Base-by-base conservation (phyloP, 2,797 vertebrate genomes). In the Neomorphus geoffroyi region DNA sequence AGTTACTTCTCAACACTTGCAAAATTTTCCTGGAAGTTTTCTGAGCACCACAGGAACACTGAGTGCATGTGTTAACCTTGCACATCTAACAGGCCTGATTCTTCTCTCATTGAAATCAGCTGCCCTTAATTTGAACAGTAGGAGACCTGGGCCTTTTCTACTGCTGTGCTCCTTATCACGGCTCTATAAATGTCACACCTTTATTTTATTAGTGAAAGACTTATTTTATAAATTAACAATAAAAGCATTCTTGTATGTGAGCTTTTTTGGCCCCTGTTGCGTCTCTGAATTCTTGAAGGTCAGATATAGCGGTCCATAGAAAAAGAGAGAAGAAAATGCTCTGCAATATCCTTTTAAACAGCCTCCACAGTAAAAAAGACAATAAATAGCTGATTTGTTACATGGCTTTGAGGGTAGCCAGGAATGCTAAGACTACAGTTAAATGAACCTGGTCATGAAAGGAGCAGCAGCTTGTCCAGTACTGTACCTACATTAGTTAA, bases 251-350 rank as follows among this genome's bases (percentile, higher is more conserved):
- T 94, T 80, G 32, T 80, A 74, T 30, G 48, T 8, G 43, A 88
- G 54, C 48, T 48, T 80, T 97, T 89, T 67, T 74, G 84, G 83
- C 54, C 69, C 81, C 83, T 81, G 64, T 93, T 91, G 79, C 18
- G 66, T 92, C 56, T 88, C 83, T 88, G 86, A 96, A 96, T 90
- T 96, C 92, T 48, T 94, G 71, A 96, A 97, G 96, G 92, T 94
- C 92, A 96, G 93, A 94, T 67, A 88, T 94, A 93, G 90, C 3
- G 19, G 43, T 75, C 46, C 3, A 5, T 15, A 50, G 48, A 87
- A 95, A 95, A 13, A 62, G 17, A 62, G 35, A 73, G 69, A 89
- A 82, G 84, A 77, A 96, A 88, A 85, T 56, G 62, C 58, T 88
- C 50, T 82, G 53, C 54, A 73, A 84, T 56, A 75, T 33, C 62